A percentile compares a stretch with the other conserved stretches of the same genome.
Evolutionary conservation across 1,140 invertebrate species (phyloP).

Genomic region (Monochamus saltuarius): DNA sequence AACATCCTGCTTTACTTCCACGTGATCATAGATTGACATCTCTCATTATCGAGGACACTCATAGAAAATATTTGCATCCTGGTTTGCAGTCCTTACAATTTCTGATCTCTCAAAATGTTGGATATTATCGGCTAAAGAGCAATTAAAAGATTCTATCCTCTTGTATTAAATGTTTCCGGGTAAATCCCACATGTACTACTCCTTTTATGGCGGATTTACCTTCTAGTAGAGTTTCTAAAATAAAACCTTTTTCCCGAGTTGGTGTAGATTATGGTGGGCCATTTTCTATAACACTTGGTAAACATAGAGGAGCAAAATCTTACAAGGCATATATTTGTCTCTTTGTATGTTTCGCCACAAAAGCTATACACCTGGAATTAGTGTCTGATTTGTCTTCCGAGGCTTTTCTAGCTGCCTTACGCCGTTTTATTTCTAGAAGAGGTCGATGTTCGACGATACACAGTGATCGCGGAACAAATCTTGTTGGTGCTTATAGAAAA

Average conservation of each 20-base stretch:
- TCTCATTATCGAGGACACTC: conserved; percentile 10
- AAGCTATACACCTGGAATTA: conserved; percentile 6
- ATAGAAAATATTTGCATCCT: conserved; percentile 17
- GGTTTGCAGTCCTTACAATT: conserved; percentile 5
- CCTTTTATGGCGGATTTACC: conserved; percentile 19
- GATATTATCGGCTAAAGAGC: conserved; percentile 4
- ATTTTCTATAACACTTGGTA: conserved; percentile 17
- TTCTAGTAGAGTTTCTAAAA: conserved; percentile 1
- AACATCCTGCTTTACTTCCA: conserved; percentile 17
- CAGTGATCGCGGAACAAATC: neutral
- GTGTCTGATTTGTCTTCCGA: conserved; percentile 19
- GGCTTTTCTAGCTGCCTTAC: too few species aligned
- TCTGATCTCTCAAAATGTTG: conserved; percentile 18
- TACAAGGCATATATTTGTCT: too few species aligned
- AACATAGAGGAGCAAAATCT: conserved; percentile 3
- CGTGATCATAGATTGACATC: conserved; percentile 3
- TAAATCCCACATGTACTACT: neutral
- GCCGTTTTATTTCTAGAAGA: conserved; percentile 1
- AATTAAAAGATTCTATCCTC: conserved; percentile 7
- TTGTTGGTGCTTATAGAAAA: neutral
- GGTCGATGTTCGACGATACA: neutral
- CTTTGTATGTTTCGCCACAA: conserved; percentile 9
- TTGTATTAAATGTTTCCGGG: conserved; percentile 6
- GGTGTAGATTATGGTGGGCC: conserved; percentile 17
- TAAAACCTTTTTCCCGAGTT: conserved; percentile 9